phyloP scores from a whole-genome alignment of 2,888 invertebrate genomes.

The Melanostoma scalare region DNA sequence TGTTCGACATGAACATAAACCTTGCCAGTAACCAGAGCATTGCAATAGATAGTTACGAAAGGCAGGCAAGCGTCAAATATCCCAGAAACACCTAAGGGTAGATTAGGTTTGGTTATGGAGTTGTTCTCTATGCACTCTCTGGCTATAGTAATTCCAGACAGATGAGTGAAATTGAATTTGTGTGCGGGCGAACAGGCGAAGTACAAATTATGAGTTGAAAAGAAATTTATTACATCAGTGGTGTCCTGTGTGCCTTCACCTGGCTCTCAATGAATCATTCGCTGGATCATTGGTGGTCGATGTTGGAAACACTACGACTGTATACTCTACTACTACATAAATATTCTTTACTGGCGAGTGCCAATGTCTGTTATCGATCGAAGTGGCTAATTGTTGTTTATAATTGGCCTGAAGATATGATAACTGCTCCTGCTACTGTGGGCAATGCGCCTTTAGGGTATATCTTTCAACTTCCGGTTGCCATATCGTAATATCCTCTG shows the following conservation, averaged over 20 bases:
- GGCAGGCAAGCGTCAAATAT: slow-evolving; percentile 21
- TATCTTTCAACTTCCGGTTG: slow-evolving; percentile 56
- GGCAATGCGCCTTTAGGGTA: slow-evolving; percentile 5
- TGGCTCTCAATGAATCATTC: slow-evolving; percentile 62
- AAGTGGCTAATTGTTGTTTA: slow-evolving; percentile 71
- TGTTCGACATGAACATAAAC: slow-evolving; percentile 73
- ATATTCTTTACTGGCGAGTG: slow-evolving; percentile 31
- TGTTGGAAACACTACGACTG: background rate
- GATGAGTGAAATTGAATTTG: slow-evolving; percentile 66
- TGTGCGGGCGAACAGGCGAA: slow-evolving; percentile 28
- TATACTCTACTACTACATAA: slow-evolving; percentile 19
- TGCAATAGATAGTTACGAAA: background rate
- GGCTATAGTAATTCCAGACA: slow-evolving; percentile 25
- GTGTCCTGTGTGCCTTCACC: slow-evolving; percentile 44
- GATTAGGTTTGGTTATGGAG: background rate
- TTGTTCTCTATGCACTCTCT: slow-evolving; percentile 35
- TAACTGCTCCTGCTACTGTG: slow-evolving; percentile 40
- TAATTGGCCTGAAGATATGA: slow-evolving; percentile 71
- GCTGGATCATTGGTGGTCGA: slow-evolving; percentile 41
- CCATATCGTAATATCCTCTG: slow-evolving; percentile 44
- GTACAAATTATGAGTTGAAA: slow-evolving; percentile 68
- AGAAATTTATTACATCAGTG: slow-evolving; percentile 65
- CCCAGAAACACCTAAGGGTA: slow-evolving; percentile 22
- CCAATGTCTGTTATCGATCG: slow-evolving; percentile 70
- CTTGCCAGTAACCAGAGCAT: slow-evolving; percentile 23